Conservation (phyloP, 2,113 vertebrate species). For the Callipepla squamata region DNA sequence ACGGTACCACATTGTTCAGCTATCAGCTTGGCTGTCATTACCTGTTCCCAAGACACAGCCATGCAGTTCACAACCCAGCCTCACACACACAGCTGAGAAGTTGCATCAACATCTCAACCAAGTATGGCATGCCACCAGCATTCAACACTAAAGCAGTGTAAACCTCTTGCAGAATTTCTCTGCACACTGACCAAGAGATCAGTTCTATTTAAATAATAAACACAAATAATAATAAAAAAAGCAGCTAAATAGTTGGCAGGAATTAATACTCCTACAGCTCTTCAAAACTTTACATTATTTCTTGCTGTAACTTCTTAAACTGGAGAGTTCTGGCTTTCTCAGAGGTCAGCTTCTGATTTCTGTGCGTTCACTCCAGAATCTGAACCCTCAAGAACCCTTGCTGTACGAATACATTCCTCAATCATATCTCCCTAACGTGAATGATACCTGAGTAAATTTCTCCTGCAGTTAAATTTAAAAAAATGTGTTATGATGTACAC, state of each 20-base stretch:
- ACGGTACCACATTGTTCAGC: background rate
- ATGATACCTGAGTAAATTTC: background rate
- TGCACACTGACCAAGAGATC: rapidly evolving
- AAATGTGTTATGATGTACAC: background rate
- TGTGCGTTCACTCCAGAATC: background rate
- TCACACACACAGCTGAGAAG: rapidly evolving
- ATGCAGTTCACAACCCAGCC: background rate
- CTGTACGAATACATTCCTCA: background rate
- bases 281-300: background rate
- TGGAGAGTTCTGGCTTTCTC: background rate
- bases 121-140: rapidly evolving
- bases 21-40: background rate
- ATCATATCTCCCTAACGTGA: background rate
- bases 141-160: background rate
- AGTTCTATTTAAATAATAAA: background rate
- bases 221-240: background rate
- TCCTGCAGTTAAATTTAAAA: background rate
- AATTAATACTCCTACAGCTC: background rate
- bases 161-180: background rate
- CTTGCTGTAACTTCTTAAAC: background rate
- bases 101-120: background rate
- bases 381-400: background rate
- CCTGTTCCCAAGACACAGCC: rapidly evolving
- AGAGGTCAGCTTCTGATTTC: background rate
- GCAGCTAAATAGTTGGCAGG: background rate